A percentile compares a stretch with the other conserved stretches of the same genome.
These are phyloP conservation scores for Balearica regulorum DNA, from an alignment of 2,797 vertebrate genomes.

Conservation along the genomic window DNA sequence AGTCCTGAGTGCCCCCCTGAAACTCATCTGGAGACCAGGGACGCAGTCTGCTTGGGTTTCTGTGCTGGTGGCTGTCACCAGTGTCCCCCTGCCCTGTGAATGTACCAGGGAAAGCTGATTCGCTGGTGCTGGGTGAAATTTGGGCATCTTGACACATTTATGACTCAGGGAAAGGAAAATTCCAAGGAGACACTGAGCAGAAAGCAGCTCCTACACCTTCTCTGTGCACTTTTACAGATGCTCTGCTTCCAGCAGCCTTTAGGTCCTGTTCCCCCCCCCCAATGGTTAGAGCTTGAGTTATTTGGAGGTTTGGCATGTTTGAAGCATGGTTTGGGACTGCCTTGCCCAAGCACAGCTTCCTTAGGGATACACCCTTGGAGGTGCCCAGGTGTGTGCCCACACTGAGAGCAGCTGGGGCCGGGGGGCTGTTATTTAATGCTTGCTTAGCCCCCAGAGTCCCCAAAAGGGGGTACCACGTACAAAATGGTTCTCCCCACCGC, in stretches of 20 bases:
- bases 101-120: neutral
- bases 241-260: neutral
- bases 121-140: neutral
- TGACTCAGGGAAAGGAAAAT: neutral
- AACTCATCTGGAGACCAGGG: neutral
- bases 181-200: neutral
- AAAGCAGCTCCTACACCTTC: neutral
- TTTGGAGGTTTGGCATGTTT: neutral
- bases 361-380: neutral
- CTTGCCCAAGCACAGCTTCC: neutral
- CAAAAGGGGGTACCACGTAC: fast-evolving
- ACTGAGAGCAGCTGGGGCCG: neutral
- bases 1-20: neutral
- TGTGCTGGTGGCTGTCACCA: neutral
- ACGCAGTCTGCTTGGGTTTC: too few relatives aligned
- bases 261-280: neutral
- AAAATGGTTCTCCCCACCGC: neutral
- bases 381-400: neutral
- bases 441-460: neutral
- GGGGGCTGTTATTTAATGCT: neutral
- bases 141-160: neutral
- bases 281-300: neutral
- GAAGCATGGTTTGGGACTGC: neutral
- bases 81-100: neutral
- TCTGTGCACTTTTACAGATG: neutral